phyloP scores from a whole-genome alignment of 2,113 vertebrate genomes.

The Dolichallabes microphthalmus region DNA sequence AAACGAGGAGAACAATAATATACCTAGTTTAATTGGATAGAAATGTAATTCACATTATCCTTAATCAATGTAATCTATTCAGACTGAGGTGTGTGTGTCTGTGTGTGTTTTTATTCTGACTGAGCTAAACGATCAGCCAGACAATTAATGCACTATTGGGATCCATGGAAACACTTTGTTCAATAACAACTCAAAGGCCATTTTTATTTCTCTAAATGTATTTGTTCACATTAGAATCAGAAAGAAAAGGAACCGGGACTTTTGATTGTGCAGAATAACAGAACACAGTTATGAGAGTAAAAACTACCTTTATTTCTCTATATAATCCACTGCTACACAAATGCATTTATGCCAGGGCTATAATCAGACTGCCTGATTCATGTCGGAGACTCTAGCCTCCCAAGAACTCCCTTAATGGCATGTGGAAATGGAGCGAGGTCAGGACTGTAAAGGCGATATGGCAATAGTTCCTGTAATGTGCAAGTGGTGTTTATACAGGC shows the following conservation, averaged over 20 bases:
- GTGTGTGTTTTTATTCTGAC: background rate
- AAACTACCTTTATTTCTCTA: no score
- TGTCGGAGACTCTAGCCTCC: no score
- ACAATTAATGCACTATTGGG: background rate
- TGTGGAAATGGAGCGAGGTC: no score
- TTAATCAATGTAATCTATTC: background rate
- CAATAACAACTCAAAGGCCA: background rate
- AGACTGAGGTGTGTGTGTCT: background rate
- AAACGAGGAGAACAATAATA: background rate
- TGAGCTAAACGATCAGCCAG: background rate
- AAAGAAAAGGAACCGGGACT: background rate
- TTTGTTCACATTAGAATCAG: background rate
- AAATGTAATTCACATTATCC: background rate
- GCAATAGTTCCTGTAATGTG: no score
- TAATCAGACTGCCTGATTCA: no score
- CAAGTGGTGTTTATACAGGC: no score
- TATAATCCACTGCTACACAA: no score
- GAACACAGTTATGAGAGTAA: no score
- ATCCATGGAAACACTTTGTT: background rate
- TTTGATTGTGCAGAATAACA: no score
- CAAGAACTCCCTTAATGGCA: no score
- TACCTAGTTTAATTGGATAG: background rate
- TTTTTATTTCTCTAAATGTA: background rate
- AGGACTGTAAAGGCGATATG: no score
- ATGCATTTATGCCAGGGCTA: no score